phyloP scores from a whole-genome alignment of 2,888 invertebrate species.

The Axea sp. region DNA sequence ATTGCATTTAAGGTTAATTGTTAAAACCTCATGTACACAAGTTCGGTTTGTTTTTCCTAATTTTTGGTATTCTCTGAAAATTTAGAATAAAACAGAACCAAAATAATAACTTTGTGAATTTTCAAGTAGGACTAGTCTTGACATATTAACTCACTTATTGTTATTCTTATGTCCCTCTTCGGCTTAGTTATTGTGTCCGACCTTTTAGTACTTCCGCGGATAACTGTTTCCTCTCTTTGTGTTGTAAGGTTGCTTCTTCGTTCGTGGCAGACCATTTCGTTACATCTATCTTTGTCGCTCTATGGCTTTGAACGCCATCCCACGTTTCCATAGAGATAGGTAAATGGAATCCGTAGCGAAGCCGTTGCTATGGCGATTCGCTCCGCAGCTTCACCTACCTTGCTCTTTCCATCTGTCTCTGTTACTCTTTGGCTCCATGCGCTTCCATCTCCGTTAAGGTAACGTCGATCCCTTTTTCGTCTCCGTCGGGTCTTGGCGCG shows the following conservation, averaged over 20 bases:
- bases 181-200: conserved; percentile 71
- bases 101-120: no score
- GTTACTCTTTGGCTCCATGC: conserved; percentile 53
- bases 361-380: conserved; percentile 78
- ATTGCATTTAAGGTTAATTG: no score
- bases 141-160: conserved; percentile 28
- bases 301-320: conserved; percentile 76
- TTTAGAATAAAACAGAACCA: no score
- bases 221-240: conserved; percentile 57
- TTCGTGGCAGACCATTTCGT: conserved; percentile 42
- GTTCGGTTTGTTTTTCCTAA: no score
- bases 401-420: conserved; percentile 48
- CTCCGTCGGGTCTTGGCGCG: conserved; percentile 27
- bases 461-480: conserved; percentile 38
- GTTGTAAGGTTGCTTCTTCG: conserved; percentile 44
- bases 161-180: conserved; percentile 25
- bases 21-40: no score
- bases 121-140: no score
- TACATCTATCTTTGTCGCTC: conserved; percentile 64
- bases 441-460: conserved; percentile 49
- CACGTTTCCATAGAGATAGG: conserved; percentile 79
- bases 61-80: no score
- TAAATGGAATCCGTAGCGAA: conserved; percentile 79
- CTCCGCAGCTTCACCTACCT: conserved; percentile 69
- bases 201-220: conserved; percentile 57